Conservation (phyloP, 2,888 invertebrate genomes). For the Cephus runcator region DNA sequence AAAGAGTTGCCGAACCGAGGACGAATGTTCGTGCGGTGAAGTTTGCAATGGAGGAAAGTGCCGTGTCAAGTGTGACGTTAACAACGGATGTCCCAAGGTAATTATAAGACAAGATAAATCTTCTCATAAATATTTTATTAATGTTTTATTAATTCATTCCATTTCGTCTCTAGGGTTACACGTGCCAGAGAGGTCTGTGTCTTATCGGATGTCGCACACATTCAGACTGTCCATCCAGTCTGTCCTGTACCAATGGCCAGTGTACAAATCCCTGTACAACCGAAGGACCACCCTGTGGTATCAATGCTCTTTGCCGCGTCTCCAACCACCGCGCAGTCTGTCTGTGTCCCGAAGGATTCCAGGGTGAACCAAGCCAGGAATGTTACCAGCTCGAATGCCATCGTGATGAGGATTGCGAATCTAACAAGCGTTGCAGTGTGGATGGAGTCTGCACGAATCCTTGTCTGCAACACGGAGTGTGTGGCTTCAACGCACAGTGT, state of each 20-base stretch:
- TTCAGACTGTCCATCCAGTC: conserved; percentile 81
- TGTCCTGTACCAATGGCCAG: conserved; percentile 77
- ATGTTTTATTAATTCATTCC: background rate
- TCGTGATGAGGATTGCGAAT: conserved; percentile 80
- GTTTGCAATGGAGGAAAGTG: conserved; percentile 80
- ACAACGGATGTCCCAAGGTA: conserved; percentile 74
- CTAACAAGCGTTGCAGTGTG: conserved; percentile 78
- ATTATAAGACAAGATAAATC: background rate
- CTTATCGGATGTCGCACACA: conserved; percentile 83
- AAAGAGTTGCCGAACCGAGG: conserved; percentile 73
- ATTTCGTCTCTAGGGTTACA: conserved; percentile 73
- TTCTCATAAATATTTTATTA: background rate
- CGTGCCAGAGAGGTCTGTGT: conserved; percentile 79
- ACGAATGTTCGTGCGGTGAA: conserved; percentile 86
- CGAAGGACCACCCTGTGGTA: conserved; percentile 78
- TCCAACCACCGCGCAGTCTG: conserved; percentile 86
- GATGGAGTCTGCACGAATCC: conserved; percentile 84
- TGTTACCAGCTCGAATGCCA: conserved; percentile 84
- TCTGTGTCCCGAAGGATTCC: conserved; percentile 86
- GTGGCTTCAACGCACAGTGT: conserved; percentile 88
- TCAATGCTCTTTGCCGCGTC: conserved; percentile 82
- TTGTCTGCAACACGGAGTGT: conserved; percentile 79
- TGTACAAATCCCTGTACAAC: conserved; percentile 78
- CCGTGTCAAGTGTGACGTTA: conserved; percentile 76
- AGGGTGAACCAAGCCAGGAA: conserved; percentile 81